Evolutionary conservation across 2,888 invertebrate species (phyloP), one percentile per base, ranked within the genome.

Genomic region (Rhingia rostrata): DNA sequence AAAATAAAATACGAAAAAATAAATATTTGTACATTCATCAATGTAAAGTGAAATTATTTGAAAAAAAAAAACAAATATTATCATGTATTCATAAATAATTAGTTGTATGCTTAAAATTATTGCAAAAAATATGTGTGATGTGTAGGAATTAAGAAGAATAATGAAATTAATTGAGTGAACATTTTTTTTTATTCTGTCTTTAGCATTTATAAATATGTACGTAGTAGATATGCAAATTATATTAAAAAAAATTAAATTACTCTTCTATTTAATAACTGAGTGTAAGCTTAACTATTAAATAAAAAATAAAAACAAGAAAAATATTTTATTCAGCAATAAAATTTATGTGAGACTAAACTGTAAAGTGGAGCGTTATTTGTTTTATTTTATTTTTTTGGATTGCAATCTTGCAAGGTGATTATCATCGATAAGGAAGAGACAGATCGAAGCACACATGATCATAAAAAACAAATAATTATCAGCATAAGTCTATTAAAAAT

Each of bases 271-370:
- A 69, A 43, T 37, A 37, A 53, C 22, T 14, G 37, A 78, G 10
- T 60, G 14, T 81, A 75, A 75, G 60, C 69, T 47, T 63, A 43
- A 51, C 49, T 60, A 69, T 63, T 69, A 35, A 10, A 2, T 22
- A 22, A 22, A 22, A 22, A 10, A 49, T 58, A 74, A 30, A 56
- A 4, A 43, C 53, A 61, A 39, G 56, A 41, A 49, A 49, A 83
- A 12, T 47, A 83, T 69, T 79, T 79, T 74, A 83, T 47, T 78
- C 79, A 51, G 39, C 73, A 79, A 83, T 83, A 83, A 83, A 83
- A 79, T 83, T 56, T 67, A 83, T 83, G 83, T 83, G 83, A 78
- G 64, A 78, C 78, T 74, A 60, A 74, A 83, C 73, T 73, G 30
- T 63, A 67, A 45, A 70, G 22, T 14, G 3, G 5, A 2, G 22